Evolutionary conservation across 2,888 invertebrate species (phyloP), one percentile per base, ranked within the genome.

Genomic region (Lasioglossum calceatum): DNA sequence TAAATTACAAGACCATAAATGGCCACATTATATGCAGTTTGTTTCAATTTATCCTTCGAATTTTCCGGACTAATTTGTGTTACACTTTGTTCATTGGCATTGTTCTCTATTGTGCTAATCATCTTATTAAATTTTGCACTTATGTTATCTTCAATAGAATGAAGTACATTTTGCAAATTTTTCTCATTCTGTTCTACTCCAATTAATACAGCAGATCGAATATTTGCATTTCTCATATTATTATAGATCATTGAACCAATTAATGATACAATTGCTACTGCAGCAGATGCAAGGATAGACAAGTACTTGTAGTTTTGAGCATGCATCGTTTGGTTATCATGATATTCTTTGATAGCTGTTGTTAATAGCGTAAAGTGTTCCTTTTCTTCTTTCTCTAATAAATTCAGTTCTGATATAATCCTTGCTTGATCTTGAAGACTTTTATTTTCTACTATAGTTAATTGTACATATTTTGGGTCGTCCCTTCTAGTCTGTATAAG

Each of bases 291-390:
- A 16, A 95, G 50, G 64, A 95, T 93, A 1, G 95, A 95, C 44
- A 95, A 47, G 85, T 95, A 95, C 78, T 95, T 95, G 73, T 93
- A 94, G 77, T 94, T 95, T 79, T 94, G 94, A 5, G 94, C 93
- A 85, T 93, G 93, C 86, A 94, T 91, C 14, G 92, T 91, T 87
- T 95, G 95, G 42, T 91, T 92, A 77, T 95, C 95, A 47, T 95
- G 95, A 87, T 95, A 95, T 61, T 95, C 95, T 82, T 95, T 95
- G 8, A 95, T 95, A 14, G 94, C 94, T 16, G 95, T 95, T 7
- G 95, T 92, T 67, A 95, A 87, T 42, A 93, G 91, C 0, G 93
- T 94, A 77, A 95, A 95, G 72, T 94, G 89, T 87, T 95, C 94
- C 10, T 93, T 90, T 73, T 95, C 95, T 64, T 94, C 94, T n/a